Evolutionary conservation across 1,140 invertebrate genomes (phyloP), one percentile per base, ranked within the genome.

Genomic region (Fopius arisanus): DNA sequence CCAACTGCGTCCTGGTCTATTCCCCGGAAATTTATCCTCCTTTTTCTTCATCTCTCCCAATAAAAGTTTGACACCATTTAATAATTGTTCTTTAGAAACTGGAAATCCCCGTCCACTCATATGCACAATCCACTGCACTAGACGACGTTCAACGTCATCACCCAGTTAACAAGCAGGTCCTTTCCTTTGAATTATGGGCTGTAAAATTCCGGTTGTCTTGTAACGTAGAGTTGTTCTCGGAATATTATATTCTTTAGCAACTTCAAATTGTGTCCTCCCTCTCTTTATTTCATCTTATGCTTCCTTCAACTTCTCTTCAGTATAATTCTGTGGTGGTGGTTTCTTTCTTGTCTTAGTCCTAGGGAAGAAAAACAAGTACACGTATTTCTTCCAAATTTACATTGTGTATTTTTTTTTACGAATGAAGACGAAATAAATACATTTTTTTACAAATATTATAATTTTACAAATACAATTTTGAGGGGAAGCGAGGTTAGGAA

Each of bases 31-130:
- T 33, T 77, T 76, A 51, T 74, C 82, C 40, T 70, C 21, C 66
- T 67, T 78, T 23, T 81, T 79, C 70, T 81, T 12, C 63, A 78
- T 70, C 9, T 73, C 73, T 28, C 23, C 23, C 23, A 85, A 72
- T 43, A 84, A 78, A 65, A 78, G 68, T 76, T 81, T 62, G 19
- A 85, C 81, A 77, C 80, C 84, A 67, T 82, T 75, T 2, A 80
- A 28, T 23, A 88, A 70, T 59, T 78, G 33, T 28, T 82, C 75
- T 79, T 80, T 81, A 28, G 80, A 83, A 21, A 82, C 51, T 26
- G 85, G 83, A 75, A 86, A 81, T 33, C 82, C 82, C 62, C 71
- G 68, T 72, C 81, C 72, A 62, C 75, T 78, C 70, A 85, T 79
- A 14, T 72, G 54, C 70, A 81, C 66, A 28, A 83, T 71, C 85